Evolutionary conservation across 2,797 vertebrate species (phyloP).

Genomic region (Arctocebus calabarensis): DNA sequence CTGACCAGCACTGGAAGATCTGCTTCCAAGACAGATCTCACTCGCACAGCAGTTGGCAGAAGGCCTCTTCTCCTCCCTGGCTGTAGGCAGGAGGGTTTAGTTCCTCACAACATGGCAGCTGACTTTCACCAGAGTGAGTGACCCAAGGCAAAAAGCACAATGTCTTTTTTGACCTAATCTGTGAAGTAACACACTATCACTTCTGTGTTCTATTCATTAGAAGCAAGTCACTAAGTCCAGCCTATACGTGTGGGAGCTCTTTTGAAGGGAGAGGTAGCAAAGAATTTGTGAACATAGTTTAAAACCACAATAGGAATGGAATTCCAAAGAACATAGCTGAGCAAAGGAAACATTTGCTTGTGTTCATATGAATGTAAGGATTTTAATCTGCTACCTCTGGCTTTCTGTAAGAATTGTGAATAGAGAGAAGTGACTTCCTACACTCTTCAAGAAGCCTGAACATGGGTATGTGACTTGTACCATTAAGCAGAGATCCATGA

Average conservation of each 20-base stretch:
- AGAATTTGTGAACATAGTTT: neutral
- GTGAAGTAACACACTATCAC: neutral
- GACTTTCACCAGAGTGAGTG: neutral
- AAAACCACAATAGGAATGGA: neutral
- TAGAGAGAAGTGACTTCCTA: neutral
- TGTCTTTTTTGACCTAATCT: neutral
- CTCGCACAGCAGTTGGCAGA: neutral
- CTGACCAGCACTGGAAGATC: neutral
- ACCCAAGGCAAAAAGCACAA: neutral
- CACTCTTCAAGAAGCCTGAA: neutral
- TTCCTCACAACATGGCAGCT: neutral
- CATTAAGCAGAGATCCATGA: neutral
- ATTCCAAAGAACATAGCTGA: neutral
- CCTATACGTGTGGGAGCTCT: neutral
- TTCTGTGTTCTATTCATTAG: neutral
- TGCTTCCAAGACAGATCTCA: neutral
- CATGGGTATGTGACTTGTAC: neutral
- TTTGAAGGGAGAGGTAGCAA: neutral
- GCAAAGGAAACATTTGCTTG: neutral
- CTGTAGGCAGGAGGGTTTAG: neutral
- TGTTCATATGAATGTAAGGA: neutral
- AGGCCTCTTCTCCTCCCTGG: neutral
- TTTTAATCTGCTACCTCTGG: neutral
- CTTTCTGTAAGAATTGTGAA: neutral
- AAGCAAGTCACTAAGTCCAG: neutral